A percentile compares a stretch with the other conserved stretches of the same genome.
phyloP scores from a whole-genome alignment of 2,113 vertebrate species.

The Oenanthe oenanthe region DNA sequence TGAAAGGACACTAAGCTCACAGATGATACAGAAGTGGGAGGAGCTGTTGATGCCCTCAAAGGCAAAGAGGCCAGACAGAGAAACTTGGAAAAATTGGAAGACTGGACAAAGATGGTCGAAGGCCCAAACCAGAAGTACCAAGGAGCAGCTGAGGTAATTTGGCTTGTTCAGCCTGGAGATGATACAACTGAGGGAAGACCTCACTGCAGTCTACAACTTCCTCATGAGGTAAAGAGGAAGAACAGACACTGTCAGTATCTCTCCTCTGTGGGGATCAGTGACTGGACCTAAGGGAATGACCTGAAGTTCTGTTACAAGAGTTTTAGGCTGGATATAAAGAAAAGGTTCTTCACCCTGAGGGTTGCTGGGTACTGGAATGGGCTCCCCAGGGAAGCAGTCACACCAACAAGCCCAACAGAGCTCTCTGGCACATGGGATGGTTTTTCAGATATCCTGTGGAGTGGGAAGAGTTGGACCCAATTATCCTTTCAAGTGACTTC shows the following conservation, averaged over 20 bases:
- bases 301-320: neutral
- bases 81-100: neutral
- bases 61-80: neutral
- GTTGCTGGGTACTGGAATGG: fast-evolving
- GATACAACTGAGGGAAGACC: neutral
- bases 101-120: neutral
- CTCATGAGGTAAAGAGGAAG: neutral
- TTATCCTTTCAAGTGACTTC: neutral
- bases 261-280: neutral
- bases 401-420: neutral
- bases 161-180: neutral
- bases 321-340: fast-evolving
- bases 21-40: neutral
- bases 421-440: too few species aligned
- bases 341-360: neutral
- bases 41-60: neutral
- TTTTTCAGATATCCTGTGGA: neutral
- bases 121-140: fast-evolving
- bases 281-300: neutral
- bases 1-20: neutral
- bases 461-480: neutral
- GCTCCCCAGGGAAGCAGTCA: neutral
- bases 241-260: neutral
- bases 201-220: neutral
- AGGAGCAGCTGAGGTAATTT: neutral